Conservation (phyloP, 2,888 invertebrate species). For the Apotomis turbidana region DNA sequence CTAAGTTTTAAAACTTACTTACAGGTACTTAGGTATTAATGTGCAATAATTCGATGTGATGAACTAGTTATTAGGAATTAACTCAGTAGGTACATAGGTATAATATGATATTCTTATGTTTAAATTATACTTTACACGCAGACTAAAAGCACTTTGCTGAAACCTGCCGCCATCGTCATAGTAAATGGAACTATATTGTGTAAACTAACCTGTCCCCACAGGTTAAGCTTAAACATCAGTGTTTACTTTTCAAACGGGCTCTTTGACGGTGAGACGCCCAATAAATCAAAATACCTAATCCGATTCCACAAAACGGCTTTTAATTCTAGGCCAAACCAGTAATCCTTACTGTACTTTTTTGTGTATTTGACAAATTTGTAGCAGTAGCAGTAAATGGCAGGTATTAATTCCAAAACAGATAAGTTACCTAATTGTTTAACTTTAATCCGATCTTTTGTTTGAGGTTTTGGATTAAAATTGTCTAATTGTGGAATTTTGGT, state of each 20-base stretch:
- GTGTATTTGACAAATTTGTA: constrained; percentile 29
- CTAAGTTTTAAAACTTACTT: too few species aligned
- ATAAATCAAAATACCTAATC: constrained; percentile 30
- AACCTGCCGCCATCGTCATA: neutral
- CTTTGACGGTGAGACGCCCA: constrained; percentile 23
- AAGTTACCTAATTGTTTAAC: constrained; percentile 28
- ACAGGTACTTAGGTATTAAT: too few species aligned
- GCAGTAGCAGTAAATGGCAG: constrained; percentile 35
- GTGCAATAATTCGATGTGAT: too few species aligned
- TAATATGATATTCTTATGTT: neutral
- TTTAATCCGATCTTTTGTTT: constrained; percentile 18
- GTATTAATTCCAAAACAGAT: constrained; percentile 25
- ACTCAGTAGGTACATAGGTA: neutral
- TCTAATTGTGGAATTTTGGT: constrained; percentile 8
- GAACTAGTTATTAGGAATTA: too few species aligned
- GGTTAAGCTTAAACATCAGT: constrained; percentile 11
- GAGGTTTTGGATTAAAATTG: constrained; percentile 9
- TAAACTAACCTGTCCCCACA: constrained; percentile 26
- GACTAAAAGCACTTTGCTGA: too few species aligned
- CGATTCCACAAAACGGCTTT: constrained; percentile 16
- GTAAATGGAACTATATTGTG: neutral
- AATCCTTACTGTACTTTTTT: constrained; percentile 27
- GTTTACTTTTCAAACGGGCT: constrained; percentile 23
- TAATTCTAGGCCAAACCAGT: constrained; percentile 23
- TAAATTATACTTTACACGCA: too few species aligned